Base-by-base conservation (phyloP, 2,113 vertebrate species). In the Gambusia holbrooki region DNA sequence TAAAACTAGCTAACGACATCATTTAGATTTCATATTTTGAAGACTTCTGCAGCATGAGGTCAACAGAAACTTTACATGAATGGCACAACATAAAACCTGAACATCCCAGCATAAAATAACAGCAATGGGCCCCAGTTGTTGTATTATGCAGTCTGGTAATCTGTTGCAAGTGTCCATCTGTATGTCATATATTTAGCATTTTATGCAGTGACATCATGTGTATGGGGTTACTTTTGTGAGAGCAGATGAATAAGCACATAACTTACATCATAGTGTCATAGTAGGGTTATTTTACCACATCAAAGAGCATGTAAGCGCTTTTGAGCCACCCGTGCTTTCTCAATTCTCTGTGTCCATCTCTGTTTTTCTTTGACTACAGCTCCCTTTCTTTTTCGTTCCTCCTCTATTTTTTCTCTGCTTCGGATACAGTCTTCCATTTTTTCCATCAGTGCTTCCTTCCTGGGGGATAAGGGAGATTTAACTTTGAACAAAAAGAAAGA, bases 401-500 rank as follows among this genome's bases (percentile, higher is more conserved):
- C 69, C 48, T 81, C 61, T 82, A 69, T 76, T 83, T 76, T 86
- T 73, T 69, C 73, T 30, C 58, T 71, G 48, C 64, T 90, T 81
- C 71, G 62, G 69, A 71, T 25, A 5, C 3, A 75, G 45, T 54
- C 40, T 76, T 80, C 58, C 64, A 40, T 32, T 67, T 29, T 2
- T 54, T 71, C 17, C 15, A 27, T 74, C 19, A 42, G 67, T 33
- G 29, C 30, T 65, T 73, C 74, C 74, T 80, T 86, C 85, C 81
- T 79, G 54, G 62, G 85, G 85, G 65, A 79, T 75, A 29, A 33
- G 61, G 66, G 71, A 67, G 80, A 82, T 87, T 89, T 86, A 76
- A 89, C 80, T 92, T 89, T 81, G 66, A 90, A 90, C 84, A 87
- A 83, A 88, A 83, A 58, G 51, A 35, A 61, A 77, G 73, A 77